Percentiles rank a stretch among this genome's conserved stretches.
These are phyloP conservation scores for Tokudaia muenninki DNA, from an alignment of 2,797 vertebrate species.

Conservation along the genomic window DNA sequence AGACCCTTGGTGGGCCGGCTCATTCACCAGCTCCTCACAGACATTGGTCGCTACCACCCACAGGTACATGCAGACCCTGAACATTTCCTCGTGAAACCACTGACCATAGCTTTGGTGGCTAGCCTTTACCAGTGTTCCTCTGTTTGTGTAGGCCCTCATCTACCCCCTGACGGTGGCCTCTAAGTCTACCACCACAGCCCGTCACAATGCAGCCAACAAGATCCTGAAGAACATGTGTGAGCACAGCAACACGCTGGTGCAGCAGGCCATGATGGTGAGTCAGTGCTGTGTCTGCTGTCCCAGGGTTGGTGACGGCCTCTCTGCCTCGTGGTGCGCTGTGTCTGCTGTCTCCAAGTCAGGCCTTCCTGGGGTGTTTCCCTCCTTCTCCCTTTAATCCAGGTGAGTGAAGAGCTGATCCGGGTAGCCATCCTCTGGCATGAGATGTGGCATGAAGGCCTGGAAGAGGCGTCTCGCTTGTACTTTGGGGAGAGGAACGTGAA, in stretches of 20 bases:
- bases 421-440: slow-evolving; percentile 99
- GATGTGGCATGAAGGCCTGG: slow-evolving; percentile 99
- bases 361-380: background rate
- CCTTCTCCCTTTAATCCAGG: slow-evolving; percentile 86
- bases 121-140: slow-evolving; percentile 22
- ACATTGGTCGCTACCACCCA: slow-evolving; percentile 98
- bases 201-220: slow-evolving; percentile 99
- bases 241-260: slow-evolving; percentile 98
- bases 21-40: slow-evolving; percentile 98
- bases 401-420: slow-evolving; percentile 98
- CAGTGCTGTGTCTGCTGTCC: background rate
- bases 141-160: slow-evolving; percentile 94
- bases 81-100: background rate
- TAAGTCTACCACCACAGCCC: slow-evolving; percentile 98
- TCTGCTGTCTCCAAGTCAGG: background rate
- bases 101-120: background rate
- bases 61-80: slow-evolving; percentile 89
- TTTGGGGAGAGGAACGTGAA: slow-evolving; percentile 99
- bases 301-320: fast-evolving
- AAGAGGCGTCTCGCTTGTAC: slow-evolving; percentile 98
- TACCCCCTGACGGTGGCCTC: slow-evolving; percentile 99
- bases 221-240: slow-evolving; percentile 99
- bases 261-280: slow-evolving; percentile 99
- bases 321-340: background rate
- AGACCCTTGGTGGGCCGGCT: slow-evolving; percentile 97